Percentiles rank a stretch among this genome's conserved stretches.
Evolutionary conservation across 1,140 invertebrate species (phyloP).

Genomic region (Acyrthosiphon pisum): DNA sequence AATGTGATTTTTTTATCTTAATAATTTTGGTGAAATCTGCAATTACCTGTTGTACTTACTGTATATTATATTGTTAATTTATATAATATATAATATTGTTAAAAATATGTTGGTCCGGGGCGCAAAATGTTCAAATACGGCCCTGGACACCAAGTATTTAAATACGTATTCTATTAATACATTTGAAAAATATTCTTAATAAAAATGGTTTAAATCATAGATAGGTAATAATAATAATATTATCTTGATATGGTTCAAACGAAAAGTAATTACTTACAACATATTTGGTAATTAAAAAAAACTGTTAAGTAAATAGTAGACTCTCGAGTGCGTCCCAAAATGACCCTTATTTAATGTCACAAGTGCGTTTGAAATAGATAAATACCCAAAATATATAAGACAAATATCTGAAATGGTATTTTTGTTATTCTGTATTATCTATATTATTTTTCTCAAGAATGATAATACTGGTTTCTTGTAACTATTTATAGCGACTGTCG

Average conservation of each 20-base stretch:
- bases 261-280: neutral
- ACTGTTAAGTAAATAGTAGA: neutral
- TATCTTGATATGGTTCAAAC: neutral
- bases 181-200: no score
- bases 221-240: neutral
- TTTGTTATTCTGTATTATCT: neutral
- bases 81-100: no score
- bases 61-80: no score
- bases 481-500: neutral
- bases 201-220: neutral
- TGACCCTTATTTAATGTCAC: no score
- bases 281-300: neutral
- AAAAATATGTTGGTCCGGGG: no score
- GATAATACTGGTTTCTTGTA: neutral
- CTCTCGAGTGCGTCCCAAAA: neutral
- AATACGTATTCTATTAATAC: no score
- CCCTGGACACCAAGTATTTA: no score
- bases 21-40: no score
- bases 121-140: no score
- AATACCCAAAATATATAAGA: neutral
- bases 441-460: neutral
- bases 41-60: no score
- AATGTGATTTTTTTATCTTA: no score
- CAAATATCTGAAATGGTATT: neutral
- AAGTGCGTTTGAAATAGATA: neutral